phyloP scores from a whole-genome alignment of 2,797 vertebrate species.

The Tangara arthus region DNA sequence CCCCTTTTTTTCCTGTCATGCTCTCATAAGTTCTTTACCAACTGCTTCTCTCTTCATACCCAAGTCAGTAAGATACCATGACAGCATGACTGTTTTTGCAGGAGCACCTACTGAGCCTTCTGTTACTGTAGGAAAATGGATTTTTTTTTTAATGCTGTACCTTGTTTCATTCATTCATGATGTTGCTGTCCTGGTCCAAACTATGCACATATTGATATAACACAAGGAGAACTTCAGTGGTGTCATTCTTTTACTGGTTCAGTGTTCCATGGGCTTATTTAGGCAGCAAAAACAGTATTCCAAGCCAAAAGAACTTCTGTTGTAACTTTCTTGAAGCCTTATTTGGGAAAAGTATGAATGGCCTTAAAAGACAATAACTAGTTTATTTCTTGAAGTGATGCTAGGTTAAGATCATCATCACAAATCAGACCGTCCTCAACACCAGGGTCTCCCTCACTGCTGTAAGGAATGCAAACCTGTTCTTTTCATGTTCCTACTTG shows the following conservation, averaged over 20 bases:
- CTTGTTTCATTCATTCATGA: background rate
- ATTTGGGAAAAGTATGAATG: conserved; percentile 60
- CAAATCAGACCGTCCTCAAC: background rate
- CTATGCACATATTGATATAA: background rate
- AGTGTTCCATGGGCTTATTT: conserved; percentile 8
- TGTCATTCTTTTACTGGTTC: background rate
- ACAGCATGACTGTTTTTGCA: background rate
- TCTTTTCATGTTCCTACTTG: background rate
- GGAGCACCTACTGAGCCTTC: background rate
- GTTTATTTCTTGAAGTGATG: conserved; percentile 21
- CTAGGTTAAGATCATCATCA: conserved; percentile 35
- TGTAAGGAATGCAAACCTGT: background rate
- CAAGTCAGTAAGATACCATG: background rate
- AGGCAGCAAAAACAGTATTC: conserved; percentile 20
- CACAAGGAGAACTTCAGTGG: background rate
- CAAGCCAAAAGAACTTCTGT: conserved; percentile 30
- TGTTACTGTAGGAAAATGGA: background rate
- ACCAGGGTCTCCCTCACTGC: background rate
- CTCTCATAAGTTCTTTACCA: background rate
- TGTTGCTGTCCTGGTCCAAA: background rate
- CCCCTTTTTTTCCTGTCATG: background rate
- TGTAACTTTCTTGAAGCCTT: conserved; percentile 39
- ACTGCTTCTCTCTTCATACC: background rate
- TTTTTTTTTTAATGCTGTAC: background rate
- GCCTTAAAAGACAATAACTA: conserved; percentile 20